phyloP scores from a whole-genome alignment of 23 tunicate genomes.

The Trididemnum nubilum region DNA sequence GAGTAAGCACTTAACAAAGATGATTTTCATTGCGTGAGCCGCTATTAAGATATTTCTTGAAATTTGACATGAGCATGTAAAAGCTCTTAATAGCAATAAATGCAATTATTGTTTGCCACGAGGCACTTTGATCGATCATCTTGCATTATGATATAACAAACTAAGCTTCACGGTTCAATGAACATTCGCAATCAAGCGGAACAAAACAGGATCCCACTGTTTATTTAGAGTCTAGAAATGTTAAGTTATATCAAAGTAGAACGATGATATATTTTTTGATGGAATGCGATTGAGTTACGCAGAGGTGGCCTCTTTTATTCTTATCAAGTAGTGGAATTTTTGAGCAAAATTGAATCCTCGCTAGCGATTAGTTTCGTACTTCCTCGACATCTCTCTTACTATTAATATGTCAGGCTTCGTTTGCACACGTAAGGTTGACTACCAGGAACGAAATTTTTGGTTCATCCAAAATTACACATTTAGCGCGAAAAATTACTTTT shows the following conservation, averaged over 20 bases:
- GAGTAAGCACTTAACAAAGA: no score
- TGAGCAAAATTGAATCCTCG: no score
- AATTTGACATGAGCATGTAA: not conserved
- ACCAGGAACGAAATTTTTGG: no score
- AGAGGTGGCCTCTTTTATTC: not conserved
- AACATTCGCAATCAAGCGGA: not conserved
- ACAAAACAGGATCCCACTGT: constrained; percentile 28
- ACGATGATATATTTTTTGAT: constrained; percentile 8
- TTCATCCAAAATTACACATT: no score
- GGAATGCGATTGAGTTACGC: not conserved
- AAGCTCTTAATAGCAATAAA: not conserved
- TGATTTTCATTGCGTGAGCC: no score
- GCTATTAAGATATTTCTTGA: not conserved
- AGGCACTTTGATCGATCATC: not conserved
- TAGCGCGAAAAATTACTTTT: no score
- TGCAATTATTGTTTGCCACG: constrained; percentile 2
- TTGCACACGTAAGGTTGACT: no score
- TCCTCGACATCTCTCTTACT: no score
- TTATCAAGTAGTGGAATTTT: not conserved
- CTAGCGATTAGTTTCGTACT: no score
- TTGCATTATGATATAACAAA: constrained; percentile 19
- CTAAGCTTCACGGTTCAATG: constrained; percentile 11
- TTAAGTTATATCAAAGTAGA: not conserved
- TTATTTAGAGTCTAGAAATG: not conserved
- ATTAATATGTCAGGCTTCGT: no score